These are phyloP conservation scores for Butorides virescens DNA, from an alignment of 2,113 vertebrate species.

Conservation along the genomic window DNA sequence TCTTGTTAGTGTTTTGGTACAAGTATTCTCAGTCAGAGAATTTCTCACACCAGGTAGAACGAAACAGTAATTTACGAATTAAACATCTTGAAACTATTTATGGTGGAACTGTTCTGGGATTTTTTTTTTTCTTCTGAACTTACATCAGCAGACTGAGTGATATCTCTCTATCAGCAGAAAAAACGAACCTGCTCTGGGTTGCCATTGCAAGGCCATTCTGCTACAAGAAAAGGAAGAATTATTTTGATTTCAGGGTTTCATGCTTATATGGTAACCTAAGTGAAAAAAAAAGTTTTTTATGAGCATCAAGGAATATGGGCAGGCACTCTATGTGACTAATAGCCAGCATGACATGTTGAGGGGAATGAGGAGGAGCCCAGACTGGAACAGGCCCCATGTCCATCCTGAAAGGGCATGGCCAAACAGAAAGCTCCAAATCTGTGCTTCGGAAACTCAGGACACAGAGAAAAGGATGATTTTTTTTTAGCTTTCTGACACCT, in stretches of 20 bases:
- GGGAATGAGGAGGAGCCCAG: not conserved
- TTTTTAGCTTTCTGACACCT: not conserved
- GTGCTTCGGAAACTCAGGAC: not conserved
- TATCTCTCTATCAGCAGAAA: not conserved
- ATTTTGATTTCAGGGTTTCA: not conserved
- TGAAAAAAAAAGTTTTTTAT: not conserved
- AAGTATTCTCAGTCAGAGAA: not conserved
- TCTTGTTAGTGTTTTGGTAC: not conserved
- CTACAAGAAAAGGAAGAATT: not conserved
- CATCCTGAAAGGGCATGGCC: not conserved
- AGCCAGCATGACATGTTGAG: not conserved
- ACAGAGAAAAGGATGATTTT: accelerated
- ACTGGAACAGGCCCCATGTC: not conserved
- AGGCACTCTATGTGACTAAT: not conserved
- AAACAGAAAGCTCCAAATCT: not conserved
- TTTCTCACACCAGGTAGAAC: not conserved
- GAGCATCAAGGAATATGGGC: not conserved
- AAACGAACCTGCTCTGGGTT: not conserved
- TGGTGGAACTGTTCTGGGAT: not conserved
- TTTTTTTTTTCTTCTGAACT: not conserved
- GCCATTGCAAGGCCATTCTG: not conserved
- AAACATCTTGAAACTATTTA: not conserved
- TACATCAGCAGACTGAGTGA: not conserved
- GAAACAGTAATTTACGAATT: not conserved
- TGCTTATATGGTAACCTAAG: not conserved